phyloP scores from a whole-genome alignment of 2,888 invertebrate species.

The Cephus rjabovi region DNA sequence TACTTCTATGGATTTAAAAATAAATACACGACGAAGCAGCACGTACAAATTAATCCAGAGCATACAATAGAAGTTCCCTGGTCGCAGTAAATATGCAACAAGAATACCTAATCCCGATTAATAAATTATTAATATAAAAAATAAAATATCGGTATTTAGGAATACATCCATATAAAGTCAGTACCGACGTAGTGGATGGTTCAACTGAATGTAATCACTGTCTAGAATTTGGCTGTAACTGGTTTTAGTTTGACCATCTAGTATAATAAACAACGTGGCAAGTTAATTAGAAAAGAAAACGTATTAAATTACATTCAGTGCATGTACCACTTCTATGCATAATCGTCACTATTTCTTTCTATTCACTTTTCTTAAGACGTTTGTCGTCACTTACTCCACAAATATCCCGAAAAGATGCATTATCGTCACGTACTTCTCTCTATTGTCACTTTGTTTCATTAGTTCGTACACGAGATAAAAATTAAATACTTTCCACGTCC shows the following conservation, averaged over 20 bases:
- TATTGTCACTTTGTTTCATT: not conserved
- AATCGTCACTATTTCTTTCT: not conserved
- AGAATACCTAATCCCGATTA: not conserved
- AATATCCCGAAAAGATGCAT: not conserved
- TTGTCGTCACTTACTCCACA: not conserved
- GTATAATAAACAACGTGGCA: not conserved
- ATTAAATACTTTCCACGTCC: not conserved
- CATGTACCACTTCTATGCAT: not conserved
- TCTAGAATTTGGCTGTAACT: not conserved
- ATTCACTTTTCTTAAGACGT: not conserved
- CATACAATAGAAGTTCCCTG: not conserved
- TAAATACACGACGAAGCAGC: not conserved
- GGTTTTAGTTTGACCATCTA: not conserved
- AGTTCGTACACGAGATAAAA: not conserved
- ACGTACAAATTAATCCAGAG: not conserved
- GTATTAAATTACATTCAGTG: not conserved
- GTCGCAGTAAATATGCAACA: not conserved
- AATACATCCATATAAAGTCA: not conserved
- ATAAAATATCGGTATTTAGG: not conserved
- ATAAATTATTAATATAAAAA: not conserved
- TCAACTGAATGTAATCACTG: not conserved
- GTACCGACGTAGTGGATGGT: too few relatives aligned
- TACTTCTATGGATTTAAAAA: not conserved
- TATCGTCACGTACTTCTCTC: not conserved
- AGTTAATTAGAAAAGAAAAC: not conserved